Conservation (phyloP, 1,140 invertebrate species). For the Orussus abietinus region DNA sequence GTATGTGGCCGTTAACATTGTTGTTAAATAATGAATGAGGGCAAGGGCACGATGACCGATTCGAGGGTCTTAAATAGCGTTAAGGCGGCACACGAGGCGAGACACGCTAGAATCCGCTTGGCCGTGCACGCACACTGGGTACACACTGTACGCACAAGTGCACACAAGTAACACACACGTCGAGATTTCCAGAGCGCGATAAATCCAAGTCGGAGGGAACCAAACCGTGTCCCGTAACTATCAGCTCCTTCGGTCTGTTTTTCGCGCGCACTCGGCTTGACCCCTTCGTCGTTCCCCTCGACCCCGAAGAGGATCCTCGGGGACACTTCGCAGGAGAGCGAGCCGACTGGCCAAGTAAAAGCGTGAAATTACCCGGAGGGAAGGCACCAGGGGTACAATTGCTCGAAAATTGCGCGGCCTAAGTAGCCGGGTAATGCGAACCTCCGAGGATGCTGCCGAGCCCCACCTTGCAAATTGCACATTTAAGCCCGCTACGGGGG, state of each 20-base stretch:
- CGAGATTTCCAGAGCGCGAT: conserved; percentile 30
- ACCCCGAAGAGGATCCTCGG: too few relatives aligned
- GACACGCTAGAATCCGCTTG: too few relatives aligned
- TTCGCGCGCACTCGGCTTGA: conserved; percentile 27
- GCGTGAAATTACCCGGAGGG: conserved; percentile 50
- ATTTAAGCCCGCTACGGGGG: too few relatives aligned
- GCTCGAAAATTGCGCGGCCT: conserved; percentile 33
- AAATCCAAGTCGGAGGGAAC: conserved; percentile 29
- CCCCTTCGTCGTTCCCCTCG: too few relatives aligned
- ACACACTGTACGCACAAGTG: conserved; percentile 14
- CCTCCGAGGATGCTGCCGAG: conserved; percentile 12
- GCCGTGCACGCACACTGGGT: too few relatives aligned
- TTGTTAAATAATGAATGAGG: too few relatives aligned
- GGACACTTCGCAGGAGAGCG: conserved; percentile 41
- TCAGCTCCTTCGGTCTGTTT: conserved; percentile 30
- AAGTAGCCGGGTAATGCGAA: conserved; percentile 33
- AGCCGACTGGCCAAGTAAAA: conserved; percentile 39
- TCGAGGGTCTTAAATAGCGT: too few relatives aligned
- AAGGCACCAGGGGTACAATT: conserved; percentile 34
- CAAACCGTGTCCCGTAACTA: conserved; percentile 38
- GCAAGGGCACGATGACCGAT: too few relatives aligned
- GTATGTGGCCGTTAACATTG: too few relatives aligned
- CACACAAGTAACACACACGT: conserved; percentile 23
- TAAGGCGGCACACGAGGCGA: too few relatives aligned
- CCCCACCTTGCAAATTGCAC: too few relatives aligned